A percentile compares a stretch with the other conserved stretches of the same genome.
Conservation (phyloP, 2,797 vertebrate genomes). For the Peromyscus eremicus region DNA sequence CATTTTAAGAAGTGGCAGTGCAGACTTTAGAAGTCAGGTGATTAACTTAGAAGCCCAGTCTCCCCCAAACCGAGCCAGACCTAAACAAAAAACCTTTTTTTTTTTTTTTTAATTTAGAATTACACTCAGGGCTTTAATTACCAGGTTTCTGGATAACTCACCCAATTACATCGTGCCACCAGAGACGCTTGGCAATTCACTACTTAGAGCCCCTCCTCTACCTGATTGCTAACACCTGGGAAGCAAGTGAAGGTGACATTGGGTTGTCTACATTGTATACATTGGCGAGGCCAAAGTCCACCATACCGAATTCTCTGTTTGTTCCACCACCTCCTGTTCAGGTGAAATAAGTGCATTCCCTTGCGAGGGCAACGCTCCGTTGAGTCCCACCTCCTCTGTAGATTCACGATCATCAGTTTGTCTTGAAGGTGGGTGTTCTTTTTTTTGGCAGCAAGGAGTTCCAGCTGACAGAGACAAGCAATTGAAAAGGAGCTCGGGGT, state of each 20-base stretch:
- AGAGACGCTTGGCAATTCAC: conserved; percentile 36
- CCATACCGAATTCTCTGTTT: neutral
- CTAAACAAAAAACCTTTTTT: neutral
- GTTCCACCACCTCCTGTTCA: neutral
- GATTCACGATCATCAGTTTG: neutral
- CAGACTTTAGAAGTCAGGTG: conserved; percentile 12
- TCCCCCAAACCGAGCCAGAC: neutral
- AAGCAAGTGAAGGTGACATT: conserved; percentile 14
- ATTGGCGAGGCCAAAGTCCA: neutral
- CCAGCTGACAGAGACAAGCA: neutral
- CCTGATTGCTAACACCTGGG: neutral
- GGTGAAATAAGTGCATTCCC: neutral
- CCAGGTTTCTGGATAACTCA: neutral
- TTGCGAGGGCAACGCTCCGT: neutral
- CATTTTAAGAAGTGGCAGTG: conserved; percentile 42
- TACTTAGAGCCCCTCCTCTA: neutral
- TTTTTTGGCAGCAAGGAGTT: conserved; percentile 57
- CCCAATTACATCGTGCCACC: neutral
- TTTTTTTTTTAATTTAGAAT: neutral
- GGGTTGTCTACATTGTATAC: neutral
- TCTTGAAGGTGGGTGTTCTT: conserved; percentile 32
- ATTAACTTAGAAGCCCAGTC: conserved; percentile 19
- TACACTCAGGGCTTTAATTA: neutral
- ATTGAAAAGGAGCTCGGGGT: neutral
- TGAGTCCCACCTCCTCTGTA: neutral